Evolutionary conservation across 2,888 invertebrate genomes (phyloP).

Genomic region (Morinoia aosen): DNA sequence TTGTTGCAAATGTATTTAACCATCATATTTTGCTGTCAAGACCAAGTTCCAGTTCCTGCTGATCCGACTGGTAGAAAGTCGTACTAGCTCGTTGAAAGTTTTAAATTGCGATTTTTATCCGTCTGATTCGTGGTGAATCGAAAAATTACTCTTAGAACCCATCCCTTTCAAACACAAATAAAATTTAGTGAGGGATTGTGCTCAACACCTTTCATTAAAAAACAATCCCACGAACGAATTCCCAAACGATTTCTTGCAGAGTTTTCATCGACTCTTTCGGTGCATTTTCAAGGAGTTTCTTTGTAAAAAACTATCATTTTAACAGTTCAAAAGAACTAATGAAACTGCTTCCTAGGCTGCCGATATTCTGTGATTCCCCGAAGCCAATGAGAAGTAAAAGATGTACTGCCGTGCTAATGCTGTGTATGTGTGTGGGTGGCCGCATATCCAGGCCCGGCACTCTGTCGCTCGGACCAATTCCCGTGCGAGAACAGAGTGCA

Average conservation of each 20-base stretch:
- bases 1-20: not conserved
- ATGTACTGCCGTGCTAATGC: not conserved
- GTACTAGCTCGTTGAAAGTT: not conserved
- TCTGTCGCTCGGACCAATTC: slow-evolving; percentile 33
- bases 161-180: too few species aligned
- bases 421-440: not conserved
- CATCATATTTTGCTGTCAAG: not conserved
- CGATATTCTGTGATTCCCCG: not conserved
- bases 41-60: not conserved
- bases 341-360: not conserved
- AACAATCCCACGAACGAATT: too few species aligned
- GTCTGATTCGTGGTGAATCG: not conserved
- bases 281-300: not conserved
- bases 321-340: not conserved
- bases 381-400: not conserved
- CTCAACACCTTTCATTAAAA: too few species aligned
- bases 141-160: not conserved
- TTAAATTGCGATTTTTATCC: not conserved
- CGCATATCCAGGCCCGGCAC: not conserved
- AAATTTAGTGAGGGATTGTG: too few species aligned
- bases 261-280: not conserved
- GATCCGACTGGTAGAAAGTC: not conserved
- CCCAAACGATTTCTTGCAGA: too few species aligned
- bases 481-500: slow-evolving; percentile 2
- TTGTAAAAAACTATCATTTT: not conserved